Evolutionary conservation across 53 echinoderm and acorn worm genomes (phyloP).

Genomic region (Apostichopus leukothele): DNA sequence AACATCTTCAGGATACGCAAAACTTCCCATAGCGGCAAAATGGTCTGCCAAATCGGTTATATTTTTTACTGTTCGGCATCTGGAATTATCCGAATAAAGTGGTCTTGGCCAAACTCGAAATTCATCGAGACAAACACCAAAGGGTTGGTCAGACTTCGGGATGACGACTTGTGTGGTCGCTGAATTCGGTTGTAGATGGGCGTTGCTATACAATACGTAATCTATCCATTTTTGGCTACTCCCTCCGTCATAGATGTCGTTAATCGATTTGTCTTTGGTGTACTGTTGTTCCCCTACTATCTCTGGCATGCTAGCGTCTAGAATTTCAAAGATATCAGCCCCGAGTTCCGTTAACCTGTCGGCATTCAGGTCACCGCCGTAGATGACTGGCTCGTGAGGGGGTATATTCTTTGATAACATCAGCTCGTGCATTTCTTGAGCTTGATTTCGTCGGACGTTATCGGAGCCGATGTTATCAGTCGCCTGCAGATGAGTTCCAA

Average conservation of each 20-base stretch:
- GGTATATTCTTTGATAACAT: slow-evolving; percentile 58
- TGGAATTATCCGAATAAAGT: slow-evolving; percentile 57
- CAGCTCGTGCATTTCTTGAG: slow-evolving; percentile 69
- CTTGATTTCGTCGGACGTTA: slow-evolving; percentile 64
- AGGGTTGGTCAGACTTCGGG: slow-evolving; percentile 49
- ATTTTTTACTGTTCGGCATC: slow-evolving; percentile 55
- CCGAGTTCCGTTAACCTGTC: slow-evolving; percentile 50
- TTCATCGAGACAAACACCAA: slow-evolving; percentile 63
- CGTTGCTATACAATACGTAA: slow-evolving; percentile 71
- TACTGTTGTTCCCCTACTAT: slow-evolving; percentile 63
- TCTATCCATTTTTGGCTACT: slow-evolving; percentile 65
- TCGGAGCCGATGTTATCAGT: slow-evolving; percentile 55
- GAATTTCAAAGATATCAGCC: slow-evolving; percentile 60
- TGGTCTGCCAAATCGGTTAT: slow-evolving; percentile 83
- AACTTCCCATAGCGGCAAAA: slow-evolving; percentile 66
- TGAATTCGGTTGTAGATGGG: slow-evolving; percentile 57
- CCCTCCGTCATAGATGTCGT: slow-evolving; percentile 62
- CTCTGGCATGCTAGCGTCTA: slow-evolving; percentile 68
- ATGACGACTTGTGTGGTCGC: slow-evolving; percentile 64
- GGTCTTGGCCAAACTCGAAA: slow-evolving; percentile 38
- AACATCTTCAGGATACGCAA: slow-evolving; percentile 19
- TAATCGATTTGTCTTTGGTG: slow-evolving; percentile 72
- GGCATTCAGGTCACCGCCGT: slow-evolving; percentile 80
- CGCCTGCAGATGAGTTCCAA: slow-evolving; percentile 90
- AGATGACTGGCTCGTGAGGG: slow-evolving; percentile 75